Percentiles rank a stretch among this genome's conserved stretches.
phyloP scores from a whole-genome alignment of 2,113 vertebrate species.

The Chaenocephalus aceratus region DNA sequence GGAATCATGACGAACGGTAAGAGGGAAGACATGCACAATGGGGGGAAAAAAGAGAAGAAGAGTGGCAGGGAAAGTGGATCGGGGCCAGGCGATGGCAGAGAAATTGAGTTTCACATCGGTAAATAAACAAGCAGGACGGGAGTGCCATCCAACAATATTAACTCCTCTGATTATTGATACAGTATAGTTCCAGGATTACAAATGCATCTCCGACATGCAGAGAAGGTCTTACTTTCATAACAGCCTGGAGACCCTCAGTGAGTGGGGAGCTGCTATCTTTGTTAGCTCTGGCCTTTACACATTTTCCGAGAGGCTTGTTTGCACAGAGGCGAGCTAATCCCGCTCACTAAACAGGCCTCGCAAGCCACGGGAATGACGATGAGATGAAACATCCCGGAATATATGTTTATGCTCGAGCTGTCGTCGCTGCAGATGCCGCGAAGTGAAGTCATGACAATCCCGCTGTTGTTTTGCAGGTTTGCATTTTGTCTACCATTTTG shows the following conservation, averaged over 20 bases:
- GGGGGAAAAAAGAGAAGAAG: slow-evolving; percentile 20
- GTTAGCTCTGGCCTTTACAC: slow-evolving; percentile 69
- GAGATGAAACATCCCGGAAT: slow-evolving; percentile 36
- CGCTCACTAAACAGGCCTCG: slow-evolving; percentile 55
- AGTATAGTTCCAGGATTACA: slow-evolving; percentile 69
- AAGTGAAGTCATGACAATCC: slow-evolving; percentile 37
- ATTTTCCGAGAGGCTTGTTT: slow-evolving; percentile 68
- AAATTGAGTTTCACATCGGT: slow-evolving; percentile 75
- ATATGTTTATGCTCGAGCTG: slow-evolving; percentile 17
- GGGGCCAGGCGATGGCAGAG: slow-evolving; percentile 56
- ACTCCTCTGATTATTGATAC: slow-evolving; percentile 72
- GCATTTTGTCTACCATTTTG: slow-evolving; percentile 63
- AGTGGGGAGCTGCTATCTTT: slow-evolving; percentile 59
- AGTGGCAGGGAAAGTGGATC: slow-evolving; percentile 34
- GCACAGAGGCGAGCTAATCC: slow-evolving; percentile 67
- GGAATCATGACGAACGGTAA: slow-evolving; percentile 58
- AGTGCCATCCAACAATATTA: slow-evolving; percentile 71
- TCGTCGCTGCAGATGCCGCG: slow-evolving; percentile 23
- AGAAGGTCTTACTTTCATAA: slow-evolving; percentile 70
- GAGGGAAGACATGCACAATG: slow-evolving; percentile 54
- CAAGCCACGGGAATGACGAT: slow-evolving; percentile 50
- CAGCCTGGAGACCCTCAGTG: slow-evolving; percentile 61
- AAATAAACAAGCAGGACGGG: slow-evolving; percentile 75
- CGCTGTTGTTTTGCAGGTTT: slow-evolving; percentile 49
- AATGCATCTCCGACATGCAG: slow-evolving; percentile 63